Percentiles rank a stretch among this genome's conserved stretches.
Evolutionary conservation across 2,797 vertebrate genomes (phyloP).

Genomic region (Poecilia wingei): DNA sequence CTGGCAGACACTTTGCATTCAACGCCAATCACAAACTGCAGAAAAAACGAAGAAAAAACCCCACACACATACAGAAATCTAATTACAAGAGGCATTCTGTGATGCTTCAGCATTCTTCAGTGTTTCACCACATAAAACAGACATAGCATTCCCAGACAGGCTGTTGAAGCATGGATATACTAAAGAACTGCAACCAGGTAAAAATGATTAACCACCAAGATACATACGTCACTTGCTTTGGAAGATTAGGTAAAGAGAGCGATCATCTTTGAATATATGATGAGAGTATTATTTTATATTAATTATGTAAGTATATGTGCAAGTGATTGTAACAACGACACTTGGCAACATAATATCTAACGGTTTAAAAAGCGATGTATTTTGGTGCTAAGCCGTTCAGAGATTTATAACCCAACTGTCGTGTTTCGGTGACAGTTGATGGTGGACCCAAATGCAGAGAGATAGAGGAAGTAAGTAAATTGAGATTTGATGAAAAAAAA

Average conservation of each 20-base stretch:
- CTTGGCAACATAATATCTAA: conserved; percentile 67
- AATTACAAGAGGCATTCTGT: conserved; percentile 74
- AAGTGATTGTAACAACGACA: conserved; percentile 72
- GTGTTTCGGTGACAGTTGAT: too few relatives aligned
- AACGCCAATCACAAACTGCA: conserved; percentile 82
- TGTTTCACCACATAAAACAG: conserved; percentile 75
- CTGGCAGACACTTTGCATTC: conserved; percentile 87
- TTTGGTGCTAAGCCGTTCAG: neutral
- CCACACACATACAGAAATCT: conserved; percentile 70
- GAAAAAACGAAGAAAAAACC: conserved; percentile 47
- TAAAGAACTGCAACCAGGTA: conserved; percentile 46
- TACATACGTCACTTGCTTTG: conserved; percentile 81
- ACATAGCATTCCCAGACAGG: conserved; percentile 44
- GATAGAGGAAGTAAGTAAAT: neutral
- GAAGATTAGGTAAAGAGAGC: conserved; percentile 83
- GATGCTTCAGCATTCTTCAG: conserved; percentile 70
- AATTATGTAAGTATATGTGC: conserved; percentile 79
- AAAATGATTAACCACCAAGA: conserved; percentile 72
- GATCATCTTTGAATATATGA: conserved; percentile 85
- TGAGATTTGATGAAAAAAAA: too few relatives aligned
- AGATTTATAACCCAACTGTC: neutral
- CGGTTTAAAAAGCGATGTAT: neutral
- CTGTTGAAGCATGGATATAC: conserved; percentile 43
- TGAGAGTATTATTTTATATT: conserved; percentile 84
- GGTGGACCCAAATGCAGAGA: neutral